These are phyloP conservation scores for Amphimedon queenslandica DNA, from an alignment of 37 sponge, comb jelly and placozoan species.

Conservation along the genomic window DNA sequence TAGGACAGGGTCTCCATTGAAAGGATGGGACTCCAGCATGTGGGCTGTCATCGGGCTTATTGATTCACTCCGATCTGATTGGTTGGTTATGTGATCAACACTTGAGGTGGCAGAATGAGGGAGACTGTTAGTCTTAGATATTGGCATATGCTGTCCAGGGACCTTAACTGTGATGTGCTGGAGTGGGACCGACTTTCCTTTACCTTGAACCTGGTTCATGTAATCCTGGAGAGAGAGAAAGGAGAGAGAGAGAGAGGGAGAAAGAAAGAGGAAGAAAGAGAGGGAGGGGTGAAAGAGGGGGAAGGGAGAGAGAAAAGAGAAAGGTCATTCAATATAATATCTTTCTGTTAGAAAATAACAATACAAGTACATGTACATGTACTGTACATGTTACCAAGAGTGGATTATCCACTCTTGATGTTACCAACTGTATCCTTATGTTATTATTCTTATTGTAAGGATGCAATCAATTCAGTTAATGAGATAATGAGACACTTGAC, in stretches of 20 bases:
- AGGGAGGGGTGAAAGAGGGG: background rate
- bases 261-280: background rate
- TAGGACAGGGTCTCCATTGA: background rate
- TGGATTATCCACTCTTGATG: too few relatives aligned
- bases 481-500: too few relatives aligned
- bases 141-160: conserved; percentile 51
- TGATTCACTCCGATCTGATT: background rate
- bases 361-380: too few relatives aligned
- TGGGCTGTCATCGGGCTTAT: background rate
- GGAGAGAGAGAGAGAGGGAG: background rate
- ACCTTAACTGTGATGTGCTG: conserved; percentile 71
- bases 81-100: too few relatives aligned
- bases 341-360: background rate
- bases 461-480: too few relatives aligned
- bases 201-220: conserved; percentile 74
- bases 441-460: too few relatives aligned
- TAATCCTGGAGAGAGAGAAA: conserved; percentile 60
- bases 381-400: too few relatives aligned
- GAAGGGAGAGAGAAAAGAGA: background rate
- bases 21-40: background rate
- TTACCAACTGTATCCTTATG: too few relatives aligned
- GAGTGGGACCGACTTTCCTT: conserved; percentile 65
- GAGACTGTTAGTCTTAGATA: background rate
- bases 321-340: background rate
- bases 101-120: background rate